Evolutionary conservation across 2,888 invertebrate genomes (phyloP).

Genomic region (Sussaba pulchella): DNA sequence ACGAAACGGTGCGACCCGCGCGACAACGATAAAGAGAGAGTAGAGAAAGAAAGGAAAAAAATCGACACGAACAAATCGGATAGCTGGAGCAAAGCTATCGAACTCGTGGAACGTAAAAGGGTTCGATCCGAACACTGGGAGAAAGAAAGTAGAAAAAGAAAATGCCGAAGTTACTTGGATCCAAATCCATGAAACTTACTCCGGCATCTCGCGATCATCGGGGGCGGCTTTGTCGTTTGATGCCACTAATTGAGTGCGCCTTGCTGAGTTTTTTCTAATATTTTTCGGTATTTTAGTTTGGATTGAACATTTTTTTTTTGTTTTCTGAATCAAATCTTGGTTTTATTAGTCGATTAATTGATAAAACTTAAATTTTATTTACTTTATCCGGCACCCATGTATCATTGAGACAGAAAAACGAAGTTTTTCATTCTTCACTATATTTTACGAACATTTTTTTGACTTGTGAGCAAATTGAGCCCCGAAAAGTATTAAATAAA

Average conservation of each 20-base stretch:
- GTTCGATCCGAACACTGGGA: constrained; percentile 27
- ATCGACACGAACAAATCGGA: constrained; percentile 58
- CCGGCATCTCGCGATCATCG: constrained; percentile 35
- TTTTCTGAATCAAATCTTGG: too few species aligned
- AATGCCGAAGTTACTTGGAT: constrained; percentile 24
- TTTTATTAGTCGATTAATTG: too few species aligned
- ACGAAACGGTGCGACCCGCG: constrained; percentile 22
- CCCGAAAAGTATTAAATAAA: too few species aligned
- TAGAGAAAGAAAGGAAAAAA: constrained; percentile 50
- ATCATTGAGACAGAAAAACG: too few species aligned
- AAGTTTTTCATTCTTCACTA: too few species aligned
- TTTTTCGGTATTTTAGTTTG: too few species aligned
- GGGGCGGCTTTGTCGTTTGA: constrained; percentile 15
- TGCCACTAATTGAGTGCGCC: not conserved
- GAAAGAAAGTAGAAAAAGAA: constrained; percentile 34
- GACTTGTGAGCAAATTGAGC: too few species aligned
- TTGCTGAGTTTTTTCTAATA: not conserved
- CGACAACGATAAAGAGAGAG: constrained; percentile 27
- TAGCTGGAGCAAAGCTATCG: constrained; percentile 62
- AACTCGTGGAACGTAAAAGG: constrained; percentile 61
- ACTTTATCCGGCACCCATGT: too few species aligned
- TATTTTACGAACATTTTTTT: too few species aligned
- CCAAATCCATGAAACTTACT: constrained; percentile 53
- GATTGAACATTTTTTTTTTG: too few species aligned
- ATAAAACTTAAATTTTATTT: too few species aligned